These are phyloP conservation scores for Eira barbara DNA, from an alignment of 2,113 vertebrate genomes.

Conservation along the genomic window DNA sequence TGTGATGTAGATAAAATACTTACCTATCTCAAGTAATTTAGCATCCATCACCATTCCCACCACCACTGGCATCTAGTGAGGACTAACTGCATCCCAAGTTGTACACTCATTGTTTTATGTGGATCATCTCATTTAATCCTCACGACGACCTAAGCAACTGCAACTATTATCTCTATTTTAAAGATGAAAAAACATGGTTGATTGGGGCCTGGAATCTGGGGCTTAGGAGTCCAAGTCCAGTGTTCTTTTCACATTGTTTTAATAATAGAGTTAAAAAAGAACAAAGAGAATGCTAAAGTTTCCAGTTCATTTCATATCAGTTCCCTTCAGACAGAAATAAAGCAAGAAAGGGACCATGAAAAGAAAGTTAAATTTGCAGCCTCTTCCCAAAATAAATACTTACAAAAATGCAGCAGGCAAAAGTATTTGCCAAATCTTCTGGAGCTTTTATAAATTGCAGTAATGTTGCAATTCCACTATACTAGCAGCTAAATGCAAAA, in stretches of 20 bases:
- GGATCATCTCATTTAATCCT: slow-evolving; percentile 8
- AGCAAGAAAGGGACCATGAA: slow-evolving; percentile 59
- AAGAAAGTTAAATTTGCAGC: slow-evolving; percentile 64
- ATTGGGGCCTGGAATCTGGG: neutral
- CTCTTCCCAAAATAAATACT: slow-evolving; percentile 67
- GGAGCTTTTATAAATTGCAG: slow-evolving; percentile 2
- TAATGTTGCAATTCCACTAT: neutral
- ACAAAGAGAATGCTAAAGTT: slow-evolving; percentile 65
- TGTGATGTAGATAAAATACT: neutral
- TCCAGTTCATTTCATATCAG: slow-evolving; percentile 67
- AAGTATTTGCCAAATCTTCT: slow-evolving; percentile 38
- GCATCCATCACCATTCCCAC: neutral
- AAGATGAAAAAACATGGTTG: slow-evolving; percentile 24
- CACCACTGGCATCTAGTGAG: neutral
- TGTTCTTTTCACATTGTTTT: slow-evolving; percentile 58
- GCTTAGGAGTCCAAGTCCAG: neutral
- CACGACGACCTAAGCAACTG: neutral
- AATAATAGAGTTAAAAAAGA: slow-evolving; percentile 63
- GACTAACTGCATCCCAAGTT: neutral
- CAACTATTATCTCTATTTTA: slow-evolving; percentile 37
- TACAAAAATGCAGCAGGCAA: slow-evolving; percentile 57
- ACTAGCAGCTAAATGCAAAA: slow-evolving; percentile 35
- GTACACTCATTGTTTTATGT: neutral
- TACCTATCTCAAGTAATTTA: neutral
- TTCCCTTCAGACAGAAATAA: slow-evolving; percentile 68